phyloP scores from a whole-genome alignment of 2,113 vertebrate genomes.

The Mormoops blainvillei region DNA sequence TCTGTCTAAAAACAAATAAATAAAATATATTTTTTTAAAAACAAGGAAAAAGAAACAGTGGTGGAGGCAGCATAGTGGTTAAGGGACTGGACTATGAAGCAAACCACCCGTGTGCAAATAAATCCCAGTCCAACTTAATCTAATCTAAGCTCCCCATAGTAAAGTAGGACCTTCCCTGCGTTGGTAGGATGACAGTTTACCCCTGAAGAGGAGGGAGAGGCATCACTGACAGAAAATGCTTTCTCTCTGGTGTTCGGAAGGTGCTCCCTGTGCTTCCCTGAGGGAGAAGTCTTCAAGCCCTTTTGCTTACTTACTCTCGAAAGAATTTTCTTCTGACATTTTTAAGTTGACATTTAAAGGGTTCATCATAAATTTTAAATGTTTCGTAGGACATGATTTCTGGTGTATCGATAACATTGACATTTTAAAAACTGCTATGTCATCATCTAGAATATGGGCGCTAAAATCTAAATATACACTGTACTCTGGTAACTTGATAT shows the following conservation, averaged over 20 bases:
- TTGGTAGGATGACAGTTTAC: neutral
- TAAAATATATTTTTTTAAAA: no score
- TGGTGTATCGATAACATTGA: conserved; percentile 5
- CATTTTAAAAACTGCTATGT: neutral
- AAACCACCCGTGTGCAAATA: neutral
- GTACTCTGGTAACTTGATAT: neutral
- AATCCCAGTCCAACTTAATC: neutral
- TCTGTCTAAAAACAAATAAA: no score
- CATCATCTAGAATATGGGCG: neutral
- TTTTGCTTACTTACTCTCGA: neutral
- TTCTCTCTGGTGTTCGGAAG: neutral
- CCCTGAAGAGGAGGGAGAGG: neutral
- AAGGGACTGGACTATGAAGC: neutral
- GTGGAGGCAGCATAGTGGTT: neutral
- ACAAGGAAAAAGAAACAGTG: no score
- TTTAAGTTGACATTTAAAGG: conserved; percentile 36
- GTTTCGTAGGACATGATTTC: neutral
- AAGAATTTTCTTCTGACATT: neutral
- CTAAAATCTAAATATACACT: neutral
- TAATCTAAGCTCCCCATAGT: neutral
- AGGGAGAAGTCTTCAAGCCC: neutral
- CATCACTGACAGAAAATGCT: neutral
- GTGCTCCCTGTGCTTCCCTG: neutral
- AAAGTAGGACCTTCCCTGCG: no score
- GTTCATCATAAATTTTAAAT: neutral